phyloP scores from a whole-genome alignment of 2,113 vertebrate genomes.

The Elachura formosa region DNA sequence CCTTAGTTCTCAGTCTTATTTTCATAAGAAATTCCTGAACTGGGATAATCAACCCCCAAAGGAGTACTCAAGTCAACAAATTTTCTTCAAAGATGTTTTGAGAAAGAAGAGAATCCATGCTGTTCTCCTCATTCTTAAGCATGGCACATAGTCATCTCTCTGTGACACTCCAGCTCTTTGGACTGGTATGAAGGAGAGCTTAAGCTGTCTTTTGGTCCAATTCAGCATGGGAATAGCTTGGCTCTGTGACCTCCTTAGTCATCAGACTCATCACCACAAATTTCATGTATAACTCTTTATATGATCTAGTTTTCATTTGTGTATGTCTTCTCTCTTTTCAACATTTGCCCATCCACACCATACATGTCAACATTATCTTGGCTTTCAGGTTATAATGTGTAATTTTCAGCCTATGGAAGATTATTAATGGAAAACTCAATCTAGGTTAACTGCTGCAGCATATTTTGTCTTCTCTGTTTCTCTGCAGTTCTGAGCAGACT shows the following conservation, averaged over 20 bases:
- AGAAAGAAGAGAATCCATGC: neutral
- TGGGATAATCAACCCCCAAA: neutral
- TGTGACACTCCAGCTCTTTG: neutral
- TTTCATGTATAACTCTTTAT: neutral
- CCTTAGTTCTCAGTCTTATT: neutral
- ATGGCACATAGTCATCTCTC: neutral
- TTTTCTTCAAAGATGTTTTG: neutral
- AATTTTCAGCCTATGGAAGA: neutral
- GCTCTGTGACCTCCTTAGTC: neutral
- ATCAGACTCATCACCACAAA: neutral
- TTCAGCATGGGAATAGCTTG: neutral
- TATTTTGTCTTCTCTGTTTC: neutral
- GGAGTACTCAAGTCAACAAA: neutral
- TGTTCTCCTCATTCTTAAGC: neutral
- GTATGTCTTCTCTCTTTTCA: neutral
- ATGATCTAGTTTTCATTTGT: neutral
- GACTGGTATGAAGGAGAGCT: neutral
- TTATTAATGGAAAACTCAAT: neutral
- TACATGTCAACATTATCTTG: neutral
- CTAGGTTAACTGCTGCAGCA: neutral
- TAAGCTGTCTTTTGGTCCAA: neutral
- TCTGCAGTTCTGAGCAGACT: neutral
- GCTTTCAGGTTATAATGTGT: neutral
- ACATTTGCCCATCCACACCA: neutral
- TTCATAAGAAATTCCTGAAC: neutral